Percentiles rank a stretch among this genome's conserved stretches.
These are phyloP conservation scores for Nomada flava DNA, from an alignment of 2,888 invertebrate genomes.

Conservation along the genomic window DNA sequence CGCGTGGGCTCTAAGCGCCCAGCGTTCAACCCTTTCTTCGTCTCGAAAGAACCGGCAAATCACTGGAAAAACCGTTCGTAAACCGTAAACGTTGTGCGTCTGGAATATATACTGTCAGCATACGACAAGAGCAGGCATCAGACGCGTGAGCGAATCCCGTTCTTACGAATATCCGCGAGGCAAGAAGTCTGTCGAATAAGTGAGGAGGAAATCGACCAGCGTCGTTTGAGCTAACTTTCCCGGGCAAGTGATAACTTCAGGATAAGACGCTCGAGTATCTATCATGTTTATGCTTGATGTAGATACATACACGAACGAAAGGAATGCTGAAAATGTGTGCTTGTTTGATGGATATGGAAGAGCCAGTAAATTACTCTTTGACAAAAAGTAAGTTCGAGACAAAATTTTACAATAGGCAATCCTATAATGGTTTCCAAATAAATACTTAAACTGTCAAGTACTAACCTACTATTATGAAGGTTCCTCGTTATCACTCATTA, in stretches of 20 bases:
- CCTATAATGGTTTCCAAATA: too few relatives aligned
- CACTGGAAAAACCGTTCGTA: slow-evolving; percentile 64
- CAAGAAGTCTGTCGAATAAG: slow-evolving; percentile 25
- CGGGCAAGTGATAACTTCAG: not conserved
- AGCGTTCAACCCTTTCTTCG: slow-evolving; percentile 19
- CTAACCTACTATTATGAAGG: too few relatives aligned
- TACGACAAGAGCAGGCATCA: slow-evolving; percentile 41
- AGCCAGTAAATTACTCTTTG: too few relatives aligned
- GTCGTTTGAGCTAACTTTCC: slow-evolving; percentile 2
- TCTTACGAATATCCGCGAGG: not conserved
- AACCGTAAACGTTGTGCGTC: slow-evolving; percentile 24
- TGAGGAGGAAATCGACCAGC: slow-evolving; percentile 25
- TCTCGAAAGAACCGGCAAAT: slow-evolving; percentile 50
- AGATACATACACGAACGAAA: not conserved
- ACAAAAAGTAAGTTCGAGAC: too few relatives aligned
- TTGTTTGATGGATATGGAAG: not conserved
- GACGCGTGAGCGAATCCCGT: slow-evolving; percentile 35
- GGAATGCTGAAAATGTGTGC: not conserved
- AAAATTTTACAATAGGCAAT: not conserved
- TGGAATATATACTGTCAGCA: slow-evolving; percentile 53
- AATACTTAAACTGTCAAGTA: too few relatives aligned
- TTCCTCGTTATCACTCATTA: too few relatives aligned
- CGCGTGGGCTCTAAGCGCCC: slow-evolving; percentile 1
- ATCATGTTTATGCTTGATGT: not conserved
- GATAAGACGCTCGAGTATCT: not conserved